A percentile compares a stretch with the other conserved stretches of the same genome.
phyloP scores from a whole-genome alignment of 2,113 vertebrate species.

The Oreochromis aureus region DNA sequence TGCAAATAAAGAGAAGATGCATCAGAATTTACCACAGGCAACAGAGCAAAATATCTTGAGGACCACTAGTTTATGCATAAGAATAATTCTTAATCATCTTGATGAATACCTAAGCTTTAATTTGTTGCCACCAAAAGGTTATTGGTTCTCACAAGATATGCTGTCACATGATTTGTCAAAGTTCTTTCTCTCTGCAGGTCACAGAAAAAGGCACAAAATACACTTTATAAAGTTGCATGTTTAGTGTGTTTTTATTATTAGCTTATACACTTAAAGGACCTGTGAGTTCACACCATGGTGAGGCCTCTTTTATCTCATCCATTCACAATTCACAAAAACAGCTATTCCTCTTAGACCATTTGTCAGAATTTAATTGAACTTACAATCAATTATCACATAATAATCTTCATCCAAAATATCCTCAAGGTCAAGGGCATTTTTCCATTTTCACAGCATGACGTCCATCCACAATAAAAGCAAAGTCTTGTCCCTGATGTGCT shows the following conservation, averaged over 20 bases:
- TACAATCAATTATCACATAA: background rate
- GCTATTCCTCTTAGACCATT: background rate
- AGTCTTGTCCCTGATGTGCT: background rate
- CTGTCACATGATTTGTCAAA: background rate
- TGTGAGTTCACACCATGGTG: background rate
- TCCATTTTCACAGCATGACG: background rate
- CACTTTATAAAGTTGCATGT: background rate
- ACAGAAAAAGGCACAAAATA: background rate
- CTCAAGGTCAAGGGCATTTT: background rate
- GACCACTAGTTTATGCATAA: background rate
- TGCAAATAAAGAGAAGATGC: constrained; percentile 48
- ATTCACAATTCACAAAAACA: background rate
- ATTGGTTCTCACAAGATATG: background rate
- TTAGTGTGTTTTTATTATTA: background rate
- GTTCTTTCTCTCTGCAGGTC: background rate
- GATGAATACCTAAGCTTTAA: background rate
- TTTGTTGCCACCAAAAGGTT: background rate
- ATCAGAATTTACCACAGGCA: background rate
- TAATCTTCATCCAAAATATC: background rate
- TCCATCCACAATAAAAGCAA: background rate
- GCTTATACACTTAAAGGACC: background rate
- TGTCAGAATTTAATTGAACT: background rate
- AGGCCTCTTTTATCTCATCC: background rate
- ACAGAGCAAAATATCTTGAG: background rate
- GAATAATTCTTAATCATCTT: background rate